phyloP scores from a whole-genome alignment of 2,113 vertebrate genomes.

The Otocyon megalotis region DNA sequence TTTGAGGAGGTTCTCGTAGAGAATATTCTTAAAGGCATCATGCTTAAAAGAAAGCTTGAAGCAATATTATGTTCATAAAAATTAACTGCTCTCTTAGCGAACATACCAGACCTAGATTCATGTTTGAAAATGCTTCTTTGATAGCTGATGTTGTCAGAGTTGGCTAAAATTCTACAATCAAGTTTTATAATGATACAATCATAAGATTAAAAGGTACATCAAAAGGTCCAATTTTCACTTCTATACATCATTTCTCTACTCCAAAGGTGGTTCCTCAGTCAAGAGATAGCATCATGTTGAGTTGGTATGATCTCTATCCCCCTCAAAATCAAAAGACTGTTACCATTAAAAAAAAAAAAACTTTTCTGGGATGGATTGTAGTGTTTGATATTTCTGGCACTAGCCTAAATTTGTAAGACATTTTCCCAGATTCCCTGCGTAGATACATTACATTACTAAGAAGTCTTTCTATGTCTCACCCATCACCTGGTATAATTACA shows the following conservation, averaged over 20 bases:
- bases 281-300: background rate
- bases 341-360: background rate
- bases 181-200: slow-evolving; percentile 43
- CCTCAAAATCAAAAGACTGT: background rate
- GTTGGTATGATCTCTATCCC: background rate
- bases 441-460: background rate
- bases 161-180: slow-evolving; percentile 53
- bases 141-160: slow-evolving; percentile 17
- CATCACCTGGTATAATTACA: background rate
- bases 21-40: slow-evolving; percentile 57
- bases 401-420: background rate
- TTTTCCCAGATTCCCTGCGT: background rate
- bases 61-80: slow-evolving; percentile 70
- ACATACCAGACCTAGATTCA: slow-evolving; percentile 23
- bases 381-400: background rate
- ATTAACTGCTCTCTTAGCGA: slow-evolving; percentile 65
- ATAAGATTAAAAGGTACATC: slow-evolving; percentile 24
- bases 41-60: slow-evolving; percentile 60
- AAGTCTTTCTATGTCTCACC: background rate
- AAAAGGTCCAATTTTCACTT: slow-evolving; percentile 47
- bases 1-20: slow-evolving; percentile 47
- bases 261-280: background rate
- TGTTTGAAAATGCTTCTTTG: slow-evolving; percentile 55
- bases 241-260: slow-evolving; percentile 34
- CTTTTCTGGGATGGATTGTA: background rate